Conservation (phyloP, 2,888 invertebrate species). For the Lasioglossum oenotherae region DNA sequence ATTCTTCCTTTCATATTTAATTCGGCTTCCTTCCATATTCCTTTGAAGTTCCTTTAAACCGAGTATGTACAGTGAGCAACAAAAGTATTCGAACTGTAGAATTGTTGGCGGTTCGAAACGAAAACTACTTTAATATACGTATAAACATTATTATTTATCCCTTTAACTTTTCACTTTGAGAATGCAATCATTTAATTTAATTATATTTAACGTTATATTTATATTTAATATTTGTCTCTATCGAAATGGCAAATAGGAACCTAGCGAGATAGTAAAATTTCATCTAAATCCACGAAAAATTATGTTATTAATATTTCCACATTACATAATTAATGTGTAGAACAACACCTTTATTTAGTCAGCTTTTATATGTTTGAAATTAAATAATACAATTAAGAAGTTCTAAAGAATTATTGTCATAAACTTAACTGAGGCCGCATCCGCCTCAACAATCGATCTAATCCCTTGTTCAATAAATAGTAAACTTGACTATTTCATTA, state of each 20-base stretch:
- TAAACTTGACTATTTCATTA: background rate
- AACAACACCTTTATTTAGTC: too few species aligned
- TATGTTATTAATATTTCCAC: too few species aligned
- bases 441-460: too few species aligned
- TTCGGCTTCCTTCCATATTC: conserved; percentile 12
- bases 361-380: too few species aligned
- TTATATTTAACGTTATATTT: too few species aligned
- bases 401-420: too few species aligned
- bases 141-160: background rate
- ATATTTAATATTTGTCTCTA: background rate
- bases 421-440: too few species aligned
- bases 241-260: background rate
- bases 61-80: conserved; percentile 11
- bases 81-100: background rate
- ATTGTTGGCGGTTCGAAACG: background rate
- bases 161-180: background rate
- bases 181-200: background rate
- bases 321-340: too few species aligned
- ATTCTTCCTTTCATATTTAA: conserved; percentile 26
- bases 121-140: background rate
- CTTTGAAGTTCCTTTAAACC: conserved; percentile 17
- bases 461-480: background rate
- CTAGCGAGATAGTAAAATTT: background rate
- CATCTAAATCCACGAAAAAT: background rate
- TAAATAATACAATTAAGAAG: too few species aligned